Conservation (phyloP, 1,140 invertebrate genomes). For the Calycopis cecrops region DNA sequence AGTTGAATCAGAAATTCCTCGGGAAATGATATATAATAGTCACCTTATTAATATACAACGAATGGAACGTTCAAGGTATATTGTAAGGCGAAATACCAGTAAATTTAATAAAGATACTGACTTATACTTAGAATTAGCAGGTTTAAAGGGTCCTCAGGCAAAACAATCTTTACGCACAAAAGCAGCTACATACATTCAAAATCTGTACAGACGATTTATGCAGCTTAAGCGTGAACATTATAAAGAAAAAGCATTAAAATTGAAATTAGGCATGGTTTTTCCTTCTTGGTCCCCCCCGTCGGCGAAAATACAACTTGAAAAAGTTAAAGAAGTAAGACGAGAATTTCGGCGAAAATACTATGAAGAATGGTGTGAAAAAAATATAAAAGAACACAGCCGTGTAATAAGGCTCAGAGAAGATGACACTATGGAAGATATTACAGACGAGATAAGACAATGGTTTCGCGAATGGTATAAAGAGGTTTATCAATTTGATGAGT, state of each 20-base stretch:
- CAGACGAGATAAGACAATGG: slow-evolving; percentile 81
- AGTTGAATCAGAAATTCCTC: too few species aligned
- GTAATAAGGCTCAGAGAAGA: slow-evolving; percentile 75
- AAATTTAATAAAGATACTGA: slow-evolving; percentile 52
- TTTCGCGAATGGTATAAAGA: slow-evolving; percentile 75
- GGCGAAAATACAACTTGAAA: slow-evolving; percentile 65
- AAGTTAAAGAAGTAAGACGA: slow-evolving; percentile 71
- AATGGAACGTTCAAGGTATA: slow-evolving; percentile 51
- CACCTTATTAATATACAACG: slow-evolving; percentile 55
- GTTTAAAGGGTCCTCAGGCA: slow-evolving; percentile 49
- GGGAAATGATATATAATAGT: slow-evolving; percentile 39
- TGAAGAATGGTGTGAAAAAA: slow-evolving; percentile 71
- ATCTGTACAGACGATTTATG: slow-evolving; percentile 47
- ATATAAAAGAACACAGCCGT: slow-evolving; percentile 74
- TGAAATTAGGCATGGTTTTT: slow-evolving; percentile 53
- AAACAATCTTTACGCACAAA: slow-evolving; percentile 35
- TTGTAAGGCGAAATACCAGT: slow-evolving; percentile 34
- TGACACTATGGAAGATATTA: slow-evolving; percentile 81
- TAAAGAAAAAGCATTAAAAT: slow-evolving; percentile 38
- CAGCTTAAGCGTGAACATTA: slow-evolving; percentile 44
- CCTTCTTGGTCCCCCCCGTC: slow-evolving; percentile 46
- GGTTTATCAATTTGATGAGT: slow-evolving; percentile 58
- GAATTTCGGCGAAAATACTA: slow-evolving; percentile 69
- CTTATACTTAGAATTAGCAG: slow-evolving; percentile 57
- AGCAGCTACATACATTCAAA: slow-evolving; percentile 48